Base-by-base conservation (phyloP, 53 echinoderm and acorn worm genomes). In the Pentamera pediparva region DNA sequence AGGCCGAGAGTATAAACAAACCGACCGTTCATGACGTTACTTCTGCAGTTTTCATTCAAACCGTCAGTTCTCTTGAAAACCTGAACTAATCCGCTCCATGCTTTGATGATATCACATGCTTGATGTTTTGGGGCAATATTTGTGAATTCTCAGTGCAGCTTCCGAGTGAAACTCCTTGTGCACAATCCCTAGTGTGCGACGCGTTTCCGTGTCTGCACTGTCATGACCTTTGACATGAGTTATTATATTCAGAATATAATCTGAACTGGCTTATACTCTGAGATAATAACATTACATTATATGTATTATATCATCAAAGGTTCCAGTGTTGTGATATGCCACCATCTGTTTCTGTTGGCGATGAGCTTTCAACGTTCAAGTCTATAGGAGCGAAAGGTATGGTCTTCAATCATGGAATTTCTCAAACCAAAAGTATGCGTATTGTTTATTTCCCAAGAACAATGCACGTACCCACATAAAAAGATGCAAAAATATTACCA, bases 341-440 rank as follows among this genome's bases (percentile, higher is more conserved):
- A 58, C 59, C 28, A 0, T 58, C 28, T 58, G 59, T 58, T 58
- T 58, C 59, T 58, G 59, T 58, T 58, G 59, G 59, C 59, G 59
- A 58, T 58, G 59, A 0, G 26, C 59, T 58, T 27, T 58, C 59
- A 58, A 58, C 59, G 59, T 58, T 58, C 28, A 58, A 58, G 59
- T 58, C 59, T 27, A 58, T 27, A 58, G 59, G 59, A 58, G 59
- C 59, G 30, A 58, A 58, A 58, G 59, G 59, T 58, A 58, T 58
- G 59, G 24, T 58, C 59, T 58, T 3, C 30, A 58, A 31, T 58
- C 30, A 25, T 6, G n/a, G n/a, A n/a, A n/a, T 27, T 58, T 58
- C 59, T 58, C 59, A 25, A 58, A 24, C 28, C 59, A 58, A 58
- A 58, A 4, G 59, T 27, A 58, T 25, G 59, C 59, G 3, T 58